Evolutionary conservation across 2,888 invertebrate genomes (phyloP).

Genomic region (Cheilosia vernalis): DNA sequence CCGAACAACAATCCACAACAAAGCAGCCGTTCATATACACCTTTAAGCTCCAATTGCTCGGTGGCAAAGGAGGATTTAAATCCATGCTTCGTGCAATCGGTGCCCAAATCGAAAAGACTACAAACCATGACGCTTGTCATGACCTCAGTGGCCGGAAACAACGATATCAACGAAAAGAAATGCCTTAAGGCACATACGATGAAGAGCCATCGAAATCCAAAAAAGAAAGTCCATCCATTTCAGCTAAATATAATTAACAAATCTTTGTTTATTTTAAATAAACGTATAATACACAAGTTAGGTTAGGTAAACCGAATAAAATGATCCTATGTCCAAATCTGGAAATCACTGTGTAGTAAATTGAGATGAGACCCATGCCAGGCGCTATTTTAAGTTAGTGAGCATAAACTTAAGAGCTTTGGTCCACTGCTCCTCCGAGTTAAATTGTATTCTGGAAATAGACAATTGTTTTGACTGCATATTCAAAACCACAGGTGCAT

Average conservation of each 20-base stretch:
- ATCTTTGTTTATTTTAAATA: constrained; percentile 12
- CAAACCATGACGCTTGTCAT: no score
- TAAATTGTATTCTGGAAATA: no score
- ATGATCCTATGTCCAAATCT: background rate
- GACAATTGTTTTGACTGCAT: no score
- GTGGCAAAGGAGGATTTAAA: constrained; percentile 98
- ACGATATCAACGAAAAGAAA: constrained; percentile 98
- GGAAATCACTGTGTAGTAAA: constrained; percentile 79
- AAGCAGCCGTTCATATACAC: constrained; percentile 84
- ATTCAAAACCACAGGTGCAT: no score
- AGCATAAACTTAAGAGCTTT: no score
- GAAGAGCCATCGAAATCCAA: constrained; percentile 7
- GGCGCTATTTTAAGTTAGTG: no score
- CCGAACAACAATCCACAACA: background rate
- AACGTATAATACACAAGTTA: constrained; percentile 30
- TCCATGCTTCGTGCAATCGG: constrained; percentile 99
- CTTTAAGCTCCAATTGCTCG: constrained; percentile 87
- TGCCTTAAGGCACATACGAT: constrained; percentile 87
- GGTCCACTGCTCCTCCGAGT: no score
- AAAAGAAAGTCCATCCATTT: background rate
- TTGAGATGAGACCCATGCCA: constrained; percentile 97
- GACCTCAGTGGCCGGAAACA: no score
- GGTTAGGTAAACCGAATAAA: constrained; percentile 15
- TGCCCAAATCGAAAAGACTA: no score
- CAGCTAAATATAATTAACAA: background rate